These are phyloP conservation scores for Drosophila testacea DNA, from an alignment of 2,888 invertebrate genomes.

Conservation along the genomic window DNA sequence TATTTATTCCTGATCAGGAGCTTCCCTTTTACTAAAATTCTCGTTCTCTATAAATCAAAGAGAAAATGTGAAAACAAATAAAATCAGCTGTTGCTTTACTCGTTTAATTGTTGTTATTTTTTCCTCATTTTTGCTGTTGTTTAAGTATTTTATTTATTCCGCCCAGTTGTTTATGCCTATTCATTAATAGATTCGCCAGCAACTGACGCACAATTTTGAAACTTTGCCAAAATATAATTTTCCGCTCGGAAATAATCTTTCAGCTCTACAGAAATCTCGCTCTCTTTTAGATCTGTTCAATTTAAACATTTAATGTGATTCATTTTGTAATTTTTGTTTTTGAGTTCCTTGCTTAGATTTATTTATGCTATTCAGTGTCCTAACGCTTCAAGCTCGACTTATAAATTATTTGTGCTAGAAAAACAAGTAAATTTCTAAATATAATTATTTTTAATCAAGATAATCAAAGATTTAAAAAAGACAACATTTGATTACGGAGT, in stretches of 20 bases:
- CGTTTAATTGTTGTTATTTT: constrained; percentile 12
- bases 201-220: constrained; percentile 57
- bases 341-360: background rate
- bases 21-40: too few relatives aligned
- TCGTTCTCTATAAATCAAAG: background rate
- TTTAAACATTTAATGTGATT: background rate
- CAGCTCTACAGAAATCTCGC: background rate
- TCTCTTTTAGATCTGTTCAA: background rate
- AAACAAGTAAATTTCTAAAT: too few relatives aligned
- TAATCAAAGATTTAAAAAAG: too few relatives aligned
- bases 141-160: constrained; percentile 26
- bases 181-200: constrained; percentile 48
- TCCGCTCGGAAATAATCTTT: background rate
- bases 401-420: too few relatives aligned
- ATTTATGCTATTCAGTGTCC: too few relatives aligned
- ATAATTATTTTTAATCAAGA: too few relatives aligned
- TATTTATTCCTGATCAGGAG: background rate
- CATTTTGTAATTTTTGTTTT: background rate
- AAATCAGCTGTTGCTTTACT: constrained; percentile 17
- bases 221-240: constrained; percentile 45
- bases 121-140: constrained; percentile 4
- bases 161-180: constrained; percentile 35
- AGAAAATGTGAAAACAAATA: background rate
- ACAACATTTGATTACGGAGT: too few relatives aligned
- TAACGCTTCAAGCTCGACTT: too few relatives aligned